Evolutionary conservation across 2,888 invertebrate species (phyloP), one percentile per base, ranked within the genome.

Genomic region (Volucella inanis): DNA sequence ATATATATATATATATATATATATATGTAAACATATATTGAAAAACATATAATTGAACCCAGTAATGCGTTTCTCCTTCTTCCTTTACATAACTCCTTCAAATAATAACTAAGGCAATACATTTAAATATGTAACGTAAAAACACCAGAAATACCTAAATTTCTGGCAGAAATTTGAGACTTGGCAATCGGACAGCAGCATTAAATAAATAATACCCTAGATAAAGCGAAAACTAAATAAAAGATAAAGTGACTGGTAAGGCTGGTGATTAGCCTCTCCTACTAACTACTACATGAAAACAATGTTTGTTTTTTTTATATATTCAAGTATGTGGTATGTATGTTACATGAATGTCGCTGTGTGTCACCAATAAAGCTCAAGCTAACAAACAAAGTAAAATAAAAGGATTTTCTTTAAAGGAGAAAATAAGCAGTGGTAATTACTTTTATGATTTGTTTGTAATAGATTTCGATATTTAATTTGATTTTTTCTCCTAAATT

Each of bases 121-220:
- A 83, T 71, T 74, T 64, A 68, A 71, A 49, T 54, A 67, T 52
- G 39, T 43, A 52, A 52, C 52, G 59, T 47, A 71, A 65, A 84
- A 70, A 55, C 49, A 61, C 70, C 45, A 54, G 61, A 59, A 11
- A 71, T 39, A 80, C 61, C 79, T 79, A 75, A 75, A 49, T 67
- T 84, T 84, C 80, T 84, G 84, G 75, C 84, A 80, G 62, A 84
- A 70, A 76, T 71, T 75, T 64, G 65, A 80, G 71, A 84, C 84
- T 84, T 84, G 84, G 84, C 84, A 84, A 80, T 84, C 65, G 75
- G 80, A 80, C 71, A 76, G 55, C 54, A 71, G 80, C 80, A 84
- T 84, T 84, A 84, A 84, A 84, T 84, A 84, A 84, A 84, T 84
- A 84, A 84, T 71, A 75, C 65, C 61, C 80, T 70, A 84, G 84